Evolutionary conservation across 2,113 vertebrate genomes (phyloP), one percentile per base, ranked within the genome.

Genomic region (Hydrolagus affinis): DNA sequence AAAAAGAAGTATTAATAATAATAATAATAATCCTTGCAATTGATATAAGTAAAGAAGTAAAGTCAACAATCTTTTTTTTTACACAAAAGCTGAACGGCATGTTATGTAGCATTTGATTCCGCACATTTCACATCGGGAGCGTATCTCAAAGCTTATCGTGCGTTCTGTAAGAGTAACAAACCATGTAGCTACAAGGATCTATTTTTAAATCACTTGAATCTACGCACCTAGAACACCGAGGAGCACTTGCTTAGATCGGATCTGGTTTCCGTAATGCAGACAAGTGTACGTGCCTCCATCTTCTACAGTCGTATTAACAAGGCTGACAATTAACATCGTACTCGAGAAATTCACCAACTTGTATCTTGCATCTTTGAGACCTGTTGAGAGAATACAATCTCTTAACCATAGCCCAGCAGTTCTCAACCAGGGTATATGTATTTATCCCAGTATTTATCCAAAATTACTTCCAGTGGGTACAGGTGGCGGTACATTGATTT

Each of bases 221-320:
- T 85, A 69, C 91, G 89, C 86, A 94, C 94, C 90, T 32, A 94
- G 30, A 85, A 94, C 92, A 0, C 88, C 91, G 57, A 94, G 89
- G 85, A 90, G 86, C 74, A 91, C 88, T 30, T 3, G 87, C 86
- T 76, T 93, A 32, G 85, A 83, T 7, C 0, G 69, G 0, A 69
- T 17, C 0, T 3, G 2, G 0, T 74, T 0, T 4, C 0, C 72
- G n/a, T 92, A 94, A 11, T 89, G 85, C 68, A 70, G 2, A 88
- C 93, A 94, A 8, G 32, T 92, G 86, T 94, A 94, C 57, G 71
- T 76, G 56, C 94, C 94, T 85, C 89, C 91, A 85, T 94, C 93
- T 44, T 86, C 89, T 56, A 93, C 90, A 14, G 85, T 90, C 60
- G 93, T 85, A 10, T 87, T 44, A 3, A 90, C 89, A 83, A 94